Percentiles rank a stretch among this genome's conserved stretches.
Conservation (phyloP, 1,140 invertebrate genomes). For the Drosophila kohkoa region DNA sequence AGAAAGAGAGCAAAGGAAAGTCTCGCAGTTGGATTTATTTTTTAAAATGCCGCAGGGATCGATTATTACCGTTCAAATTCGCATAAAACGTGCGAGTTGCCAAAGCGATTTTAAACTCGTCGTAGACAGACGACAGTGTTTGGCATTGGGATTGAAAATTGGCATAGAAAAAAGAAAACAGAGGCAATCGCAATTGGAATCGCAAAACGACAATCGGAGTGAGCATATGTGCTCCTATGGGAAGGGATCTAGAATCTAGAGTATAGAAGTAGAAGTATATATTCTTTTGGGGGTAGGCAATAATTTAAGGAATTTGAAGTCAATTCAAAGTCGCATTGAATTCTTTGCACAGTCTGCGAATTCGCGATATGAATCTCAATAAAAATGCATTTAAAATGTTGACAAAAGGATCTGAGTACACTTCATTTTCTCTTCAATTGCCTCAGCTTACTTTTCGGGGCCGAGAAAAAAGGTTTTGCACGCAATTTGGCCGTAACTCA, state of each 20-base stretch:
- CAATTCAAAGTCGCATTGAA: slow-evolving; percentile 75
- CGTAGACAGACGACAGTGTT: slow-evolving; percentile 18
- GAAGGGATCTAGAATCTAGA: not conserved
- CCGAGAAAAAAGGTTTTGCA: slow-evolving; percentile 51
- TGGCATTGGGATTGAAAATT: slow-evolving; percentile 26
- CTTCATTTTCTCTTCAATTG: slow-evolving; percentile 61
- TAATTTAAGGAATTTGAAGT: slow-evolving; percentile 85
- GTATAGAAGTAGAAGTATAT: not conserved
- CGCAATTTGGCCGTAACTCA: slow-evolving; percentile 76
- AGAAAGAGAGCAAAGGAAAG: not conserved
- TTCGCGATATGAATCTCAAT: slow-evolving; percentile 84
- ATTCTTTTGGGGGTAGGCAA: slow-evolving; percentile 56
- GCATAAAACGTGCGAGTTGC: slow-evolving; percentile 84
- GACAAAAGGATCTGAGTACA: slow-evolving; percentile 73
- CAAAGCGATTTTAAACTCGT: slow-evolving; percentile 74
- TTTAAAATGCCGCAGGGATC: slow-evolving; percentile 85
- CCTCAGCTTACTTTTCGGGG: slow-evolving; percentile 5
- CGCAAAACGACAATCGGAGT: not conserved
- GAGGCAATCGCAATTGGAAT: slow-evolving; percentile 2
- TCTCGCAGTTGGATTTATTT: slow-evolving; percentile 81
- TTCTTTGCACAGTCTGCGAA: slow-evolving; percentile 61
- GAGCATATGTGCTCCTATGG: slow-evolving; percentile 32
- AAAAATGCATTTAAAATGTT: slow-evolving; percentile 85
- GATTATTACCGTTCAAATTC: slow-evolving; percentile 85
- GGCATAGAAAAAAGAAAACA: not conserved